Conservation (phyloP, 2,797 vertebrate genomes). For the Lophotriccus pileatus region DNA sequence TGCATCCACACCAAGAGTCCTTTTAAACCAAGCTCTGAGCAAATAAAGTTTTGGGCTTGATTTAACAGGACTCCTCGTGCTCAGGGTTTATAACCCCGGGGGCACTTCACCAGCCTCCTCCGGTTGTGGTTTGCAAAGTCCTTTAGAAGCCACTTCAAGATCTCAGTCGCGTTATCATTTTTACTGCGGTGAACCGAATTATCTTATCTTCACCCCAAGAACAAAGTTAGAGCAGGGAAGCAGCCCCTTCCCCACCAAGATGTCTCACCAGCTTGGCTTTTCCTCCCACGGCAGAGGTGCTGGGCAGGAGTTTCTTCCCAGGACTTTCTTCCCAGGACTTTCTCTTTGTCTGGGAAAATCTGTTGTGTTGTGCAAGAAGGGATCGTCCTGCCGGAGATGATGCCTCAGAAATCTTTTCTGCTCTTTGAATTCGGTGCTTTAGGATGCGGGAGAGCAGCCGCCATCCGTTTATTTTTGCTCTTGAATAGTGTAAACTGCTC, state of each 20-base stretch:
- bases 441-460: neutral
- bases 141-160: conserved; percentile 70
- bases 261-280: neutral
- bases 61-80: neutral
- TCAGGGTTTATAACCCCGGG: neutral
- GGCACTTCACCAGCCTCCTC: neutral
- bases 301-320: neutral
- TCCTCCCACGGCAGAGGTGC: neutral
- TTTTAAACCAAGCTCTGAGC: neutral
- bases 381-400: neutral
- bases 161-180: conserved; percentile 35
- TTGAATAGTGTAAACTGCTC: neutral
- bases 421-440: neutral
- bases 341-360: conserved; percentile 32
- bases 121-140: neutral
- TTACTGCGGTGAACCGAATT: conserved; percentile 32
- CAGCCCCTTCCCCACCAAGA: neutral
- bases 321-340: conserved; percentile 7
- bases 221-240: conserved; percentile 17
- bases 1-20: neutral
- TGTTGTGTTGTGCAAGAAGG: neutral
- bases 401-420: neutral
- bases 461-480: conserved; percentile 37
- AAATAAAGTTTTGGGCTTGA: neutral
- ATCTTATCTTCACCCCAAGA: conserved; percentile 60